Conservation (phyloP, 2,797 vertebrate genomes). For the Pelodytes ibericus region DNA sequence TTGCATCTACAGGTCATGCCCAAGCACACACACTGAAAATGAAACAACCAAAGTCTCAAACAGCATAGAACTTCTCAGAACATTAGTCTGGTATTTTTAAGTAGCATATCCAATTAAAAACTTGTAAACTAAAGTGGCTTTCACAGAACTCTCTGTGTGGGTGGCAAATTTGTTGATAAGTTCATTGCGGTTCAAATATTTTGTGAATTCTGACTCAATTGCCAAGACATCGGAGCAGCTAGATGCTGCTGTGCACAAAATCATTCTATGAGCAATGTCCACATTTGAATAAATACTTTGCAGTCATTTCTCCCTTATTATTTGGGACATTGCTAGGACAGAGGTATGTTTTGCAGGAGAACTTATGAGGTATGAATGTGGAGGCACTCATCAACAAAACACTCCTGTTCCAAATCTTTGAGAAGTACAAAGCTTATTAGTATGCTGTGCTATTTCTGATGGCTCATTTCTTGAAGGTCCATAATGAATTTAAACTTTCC, state of each 20-base stretch:
- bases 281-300: conserved; percentile 1
- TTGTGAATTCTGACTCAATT: conserved; percentile 5
- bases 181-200: background rate
- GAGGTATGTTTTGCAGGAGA: background rate
- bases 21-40: too few relatives aligned
- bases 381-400: background rate
- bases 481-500: conserved; percentile 4
- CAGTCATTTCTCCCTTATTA: background rate
- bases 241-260: conserved; percentile 4
- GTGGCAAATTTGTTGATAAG: conserved; percentile 3
- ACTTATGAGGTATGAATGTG: background rate
- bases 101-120: too few relatives aligned
- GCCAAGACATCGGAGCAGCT: background rate
- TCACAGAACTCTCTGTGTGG: background rate
- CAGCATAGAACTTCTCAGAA: too few relatives aligned
- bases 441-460: background rate
- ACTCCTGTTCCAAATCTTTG: background rate
- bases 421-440: background rate
- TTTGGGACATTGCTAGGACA: background rate
- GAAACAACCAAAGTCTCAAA: too few relatives aligned
- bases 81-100: too few relatives aligned
- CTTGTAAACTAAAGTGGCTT: too few relatives aligned
- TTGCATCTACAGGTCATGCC: too few relatives aligned
- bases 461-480: background rate
- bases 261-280: background rate